These are phyloP conservation scores for Macropus fuliginosus DNA, from an alignment of 2,797 vertebrate species.

Conservation along the genomic window DNA sequence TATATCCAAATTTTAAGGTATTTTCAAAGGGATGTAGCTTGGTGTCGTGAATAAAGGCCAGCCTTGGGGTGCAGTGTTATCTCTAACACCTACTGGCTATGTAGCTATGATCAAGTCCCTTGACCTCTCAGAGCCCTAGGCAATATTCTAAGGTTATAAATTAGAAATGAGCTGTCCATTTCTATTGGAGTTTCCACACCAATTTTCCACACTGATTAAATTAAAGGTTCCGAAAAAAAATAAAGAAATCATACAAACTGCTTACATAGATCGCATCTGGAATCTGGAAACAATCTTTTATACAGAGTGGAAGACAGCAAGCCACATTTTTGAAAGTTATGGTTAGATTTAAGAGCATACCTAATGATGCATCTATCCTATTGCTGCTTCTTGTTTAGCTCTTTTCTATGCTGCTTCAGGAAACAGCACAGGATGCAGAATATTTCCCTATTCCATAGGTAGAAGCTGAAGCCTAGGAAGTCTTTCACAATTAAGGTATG, in stretches of 20 bases:
- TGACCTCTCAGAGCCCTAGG: not conserved
- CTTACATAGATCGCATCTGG: not conserved
- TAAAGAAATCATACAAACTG: not conserved
- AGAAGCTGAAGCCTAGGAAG: conserved; percentile 39
- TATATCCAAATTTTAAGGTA: not conserved
- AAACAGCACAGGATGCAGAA: not conserved
- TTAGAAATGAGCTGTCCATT: not conserved
- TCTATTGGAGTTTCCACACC: not conserved
- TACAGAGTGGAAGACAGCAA: not conserved
- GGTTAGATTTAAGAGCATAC: not conserved
- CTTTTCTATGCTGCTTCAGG: not conserved
- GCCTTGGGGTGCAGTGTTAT: not conserved
- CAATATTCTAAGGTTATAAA: not conserved
- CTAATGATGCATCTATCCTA: not conserved
- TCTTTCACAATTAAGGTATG: conserved; percentile 51
- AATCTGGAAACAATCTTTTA: not conserved
- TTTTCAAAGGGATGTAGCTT: not conserved
- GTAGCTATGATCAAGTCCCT: not conserved
- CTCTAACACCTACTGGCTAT: not conserved
- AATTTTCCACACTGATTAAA: not conserved
- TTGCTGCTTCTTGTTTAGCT: not conserved
- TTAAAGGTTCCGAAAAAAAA: not conserved
- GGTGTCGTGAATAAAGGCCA: not conserved
- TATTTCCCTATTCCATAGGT: not conserved
- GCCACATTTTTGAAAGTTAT: conserved; percentile 6